Percentiles rank a stretch among this genome's conserved stretches.
These are phyloP conservation scores for Trachythela sp. DNA, from an alignment of 64 coral and sea anemone species.

Conservation along the genomic window DNA sequence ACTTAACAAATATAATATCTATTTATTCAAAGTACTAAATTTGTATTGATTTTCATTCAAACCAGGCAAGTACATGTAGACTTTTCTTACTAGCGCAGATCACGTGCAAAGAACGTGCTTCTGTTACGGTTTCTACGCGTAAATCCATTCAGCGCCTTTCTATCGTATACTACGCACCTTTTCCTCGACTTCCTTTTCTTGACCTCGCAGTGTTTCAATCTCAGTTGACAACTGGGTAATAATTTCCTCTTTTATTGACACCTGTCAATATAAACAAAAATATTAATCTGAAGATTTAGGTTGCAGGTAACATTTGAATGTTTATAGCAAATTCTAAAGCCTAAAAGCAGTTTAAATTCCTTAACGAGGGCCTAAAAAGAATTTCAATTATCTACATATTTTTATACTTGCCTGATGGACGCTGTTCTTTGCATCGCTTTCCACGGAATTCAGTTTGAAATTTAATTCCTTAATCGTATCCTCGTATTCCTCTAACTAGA, in stretches of 20 bases:
- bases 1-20: neutral
- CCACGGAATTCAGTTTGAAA: conserved; percentile 80
- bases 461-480: conserved; percentile 92
- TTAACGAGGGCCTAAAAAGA: no score
- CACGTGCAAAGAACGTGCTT: no score
- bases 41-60: no score
- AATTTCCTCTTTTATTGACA: conserved; percentile 80
- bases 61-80: no score
- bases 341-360: no score
- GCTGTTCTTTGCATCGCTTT: conserved; percentile 66
- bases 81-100: no score
- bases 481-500: conserved; percentile 85
- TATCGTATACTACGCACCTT: conserved; percentile 45
- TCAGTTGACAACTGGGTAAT: conserved; percentile 78
- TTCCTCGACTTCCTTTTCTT: conserved; percentile 69
- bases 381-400: neutral
- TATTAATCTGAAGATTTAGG: no score
- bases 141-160: neutral
- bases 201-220: conserved; percentile 81
- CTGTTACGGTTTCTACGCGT: no score
- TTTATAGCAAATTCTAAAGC: no score
- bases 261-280: conserved; percentile 8
- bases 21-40: no score
- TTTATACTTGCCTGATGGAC: conserved; percentile 67
- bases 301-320: no score